Conservation (phyloP, 1,140 invertebrate genomes). For the Heliconius hewitsoni region DNA sequence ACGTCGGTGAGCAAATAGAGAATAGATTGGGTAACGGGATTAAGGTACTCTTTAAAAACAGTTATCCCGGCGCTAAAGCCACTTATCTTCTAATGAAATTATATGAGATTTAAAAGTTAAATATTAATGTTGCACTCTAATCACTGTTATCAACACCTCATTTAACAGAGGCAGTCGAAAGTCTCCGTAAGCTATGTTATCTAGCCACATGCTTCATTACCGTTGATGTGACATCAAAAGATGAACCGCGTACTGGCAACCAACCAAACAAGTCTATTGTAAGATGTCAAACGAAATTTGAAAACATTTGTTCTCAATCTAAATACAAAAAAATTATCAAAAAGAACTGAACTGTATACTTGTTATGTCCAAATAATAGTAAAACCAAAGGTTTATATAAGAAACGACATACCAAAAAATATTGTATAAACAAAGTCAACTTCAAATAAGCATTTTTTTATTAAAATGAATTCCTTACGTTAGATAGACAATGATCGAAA, state of each 20-base stretch:
- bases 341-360: too few species aligned
- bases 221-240: conserved; percentile 26
- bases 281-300: not conserved
- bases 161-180: conserved; percentile 36
- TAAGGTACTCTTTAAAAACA: conserved; percentile 47
- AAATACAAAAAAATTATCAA: too few species aligned
- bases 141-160: conserved; percentile 36
- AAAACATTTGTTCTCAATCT: too few species aligned
- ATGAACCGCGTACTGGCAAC: conserved; percentile 16
- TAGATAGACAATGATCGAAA: too few species aligned
- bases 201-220: conserved; percentile 25
- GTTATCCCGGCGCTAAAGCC: conserved; percentile 31
- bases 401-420: too few species aligned
- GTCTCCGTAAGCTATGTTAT: conserved; percentile 31
- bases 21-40: conserved; percentile 58
- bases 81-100: conserved; percentile 38
- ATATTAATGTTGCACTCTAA: conserved; percentile 8
- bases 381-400: too few species aligned
- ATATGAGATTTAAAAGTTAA: conserved; percentile 27
- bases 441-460: too few species aligned
- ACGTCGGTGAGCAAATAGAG: conserved; percentile 65
- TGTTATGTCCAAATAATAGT: too few species aligned
- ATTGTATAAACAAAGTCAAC: too few species aligned
- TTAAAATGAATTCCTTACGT: too few species aligned
- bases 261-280: conserved; percentile 16